phyloP scores from a whole-genome alignment of 1,140 invertebrate genomes.

The Drosophila lacteicornis region DNA sequence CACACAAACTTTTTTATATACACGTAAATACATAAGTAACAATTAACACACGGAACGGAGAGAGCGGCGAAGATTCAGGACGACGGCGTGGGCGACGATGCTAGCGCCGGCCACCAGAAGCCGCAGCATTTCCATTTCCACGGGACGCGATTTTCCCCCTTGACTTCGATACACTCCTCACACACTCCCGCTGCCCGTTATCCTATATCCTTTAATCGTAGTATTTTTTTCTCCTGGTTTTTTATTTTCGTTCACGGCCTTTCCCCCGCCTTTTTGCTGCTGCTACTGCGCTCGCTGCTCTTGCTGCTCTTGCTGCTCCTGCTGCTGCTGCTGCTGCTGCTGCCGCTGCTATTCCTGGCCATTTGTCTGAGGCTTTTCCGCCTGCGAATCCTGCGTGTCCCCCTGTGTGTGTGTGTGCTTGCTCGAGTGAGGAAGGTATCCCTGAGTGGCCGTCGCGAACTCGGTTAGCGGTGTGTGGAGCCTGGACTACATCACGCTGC shows the following conservation, averaged over 20 bases:
- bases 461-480: slow-evolving; percentile 16
- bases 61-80: slow-evolving; percentile 32
- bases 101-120: slow-evolving; percentile 35
- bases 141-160: slow-evolving; percentile 18
- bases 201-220: slow-evolving; percentile 8
- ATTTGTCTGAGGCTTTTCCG: slow-evolving; percentile 60
- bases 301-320: slow-evolving; percentile 15
- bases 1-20: slow-evolving; percentile 75
- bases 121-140: slow-evolving; percentile 48
- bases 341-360: slow-evolving; percentile 50
- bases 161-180: neutral
- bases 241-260: slow-evolving; percentile 40
- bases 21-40: slow-evolving; percentile 77
- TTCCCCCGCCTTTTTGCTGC: slow-evolving; percentile 21
- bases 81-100: slow-evolving; percentile 40
- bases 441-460: slow-evolving; percentile 61
- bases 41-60: slow-evolving; percentile 71
- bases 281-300: slow-evolving; percentile 16
- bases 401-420: slow-evolving; percentile 18
- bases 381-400: slow-evolving; percentile 16
- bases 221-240: slow-evolving; percentile 13
- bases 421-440: slow-evolving; percentile 65
- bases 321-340: slow-evolving; percentile 26
- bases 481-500: slow-evolving; percentile 65
- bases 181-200: slow-evolving; percentile 9